Evolutionary conservation across 2,113 vertebrate species (phyloP), one percentile per base, ranked within the genome.

Genomic region (Hucho hucho): DNA sequence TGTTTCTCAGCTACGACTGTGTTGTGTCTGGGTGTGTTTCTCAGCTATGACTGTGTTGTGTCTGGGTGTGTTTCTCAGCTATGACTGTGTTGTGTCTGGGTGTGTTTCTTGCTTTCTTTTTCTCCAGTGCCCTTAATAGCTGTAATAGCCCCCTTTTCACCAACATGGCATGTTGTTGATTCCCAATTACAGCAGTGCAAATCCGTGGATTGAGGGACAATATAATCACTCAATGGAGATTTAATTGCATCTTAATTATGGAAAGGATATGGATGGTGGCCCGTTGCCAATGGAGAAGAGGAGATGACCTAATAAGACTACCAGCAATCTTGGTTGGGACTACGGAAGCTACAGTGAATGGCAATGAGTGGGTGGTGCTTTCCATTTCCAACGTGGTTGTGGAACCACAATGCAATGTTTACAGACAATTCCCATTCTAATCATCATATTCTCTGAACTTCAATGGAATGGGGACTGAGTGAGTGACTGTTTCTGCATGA

Each of bases 241-340:
- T n/a, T 67, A 67, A 37, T 67, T 67, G 65, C 65, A 67, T 67
- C 29, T 28, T 67, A 43, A 67, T 67, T 67, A 37, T 29, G 65
- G 28, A 67, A 67, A 18, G 6, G 6, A 67, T 29, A 43, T 32
- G 65, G 65, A 32, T 32, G 14, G 65, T 67, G 65, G 65, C 18
- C 65, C 4, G 7, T 37, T 67, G 65, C 65, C 65, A 67, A 37
- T 29, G 64, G 11, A 66, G 26, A 29, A 13, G 64, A 29, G 13
- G 64, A 66, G 20, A 32, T 32, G 6, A 6, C 64, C 28, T 37
- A 28, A 66, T 9, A 9, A 28, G 64, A 14, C 25, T 3, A 28
- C 12, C 12, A 32, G 64, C 26, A 4, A 66, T 29, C 12, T 28
- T 29, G 29, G 28, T 20, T 9, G 65, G 16, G 28, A 16, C 63